phyloP scores from a whole-genome alignment of 2,797 vertebrate genomes.

The Bovichtus variegatus region DNA sequence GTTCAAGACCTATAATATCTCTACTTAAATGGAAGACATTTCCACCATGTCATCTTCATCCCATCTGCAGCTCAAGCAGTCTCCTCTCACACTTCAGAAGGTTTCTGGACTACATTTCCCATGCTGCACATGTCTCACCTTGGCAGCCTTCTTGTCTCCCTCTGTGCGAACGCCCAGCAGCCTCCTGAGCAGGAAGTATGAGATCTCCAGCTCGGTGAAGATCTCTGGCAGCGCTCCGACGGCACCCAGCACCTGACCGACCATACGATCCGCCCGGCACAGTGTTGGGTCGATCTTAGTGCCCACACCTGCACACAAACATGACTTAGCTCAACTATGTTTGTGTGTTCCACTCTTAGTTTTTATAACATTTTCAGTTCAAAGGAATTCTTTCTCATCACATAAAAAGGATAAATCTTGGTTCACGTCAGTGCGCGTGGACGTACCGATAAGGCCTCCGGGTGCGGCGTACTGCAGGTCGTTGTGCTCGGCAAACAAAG shows the following conservation, averaged over 20 bases:
- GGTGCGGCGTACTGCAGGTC: conserved; percentile 98
- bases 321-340: too few species aligned
- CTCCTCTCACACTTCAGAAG: background rate
- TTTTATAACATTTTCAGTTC: too few species aligned
- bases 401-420: background rate
- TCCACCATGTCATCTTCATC: too few species aligned
- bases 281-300: conserved; percentile 98
- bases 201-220: conserved; percentile 98
- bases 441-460: conserved; percentile 96
- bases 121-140: conserved; percentile 83
- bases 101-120: conserved; percentile 18
- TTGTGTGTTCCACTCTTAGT: too few species aligned
- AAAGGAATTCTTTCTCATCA: too few species aligned
- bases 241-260: conserved; percentile 98
- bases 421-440: too few species aligned
- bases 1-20: too few species aligned
- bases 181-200: conserved; percentile 95
- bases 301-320: conserved; percentile 90
- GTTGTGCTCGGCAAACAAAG: conserved; percentile 97
- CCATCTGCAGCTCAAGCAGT: too few species aligned
- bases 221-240: conserved; percentile 97
- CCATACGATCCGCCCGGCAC: conserved; percentile 97
- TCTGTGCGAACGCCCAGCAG: conserved; percentile 96
- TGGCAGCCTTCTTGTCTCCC: conserved; percentile 98
- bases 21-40: too few species aligned